Evolutionary conservation across 2,797 vertebrate genomes (phyloP), one percentile per base, ranked within the genome.

Genomic region (Tapera naevia): DNA sequence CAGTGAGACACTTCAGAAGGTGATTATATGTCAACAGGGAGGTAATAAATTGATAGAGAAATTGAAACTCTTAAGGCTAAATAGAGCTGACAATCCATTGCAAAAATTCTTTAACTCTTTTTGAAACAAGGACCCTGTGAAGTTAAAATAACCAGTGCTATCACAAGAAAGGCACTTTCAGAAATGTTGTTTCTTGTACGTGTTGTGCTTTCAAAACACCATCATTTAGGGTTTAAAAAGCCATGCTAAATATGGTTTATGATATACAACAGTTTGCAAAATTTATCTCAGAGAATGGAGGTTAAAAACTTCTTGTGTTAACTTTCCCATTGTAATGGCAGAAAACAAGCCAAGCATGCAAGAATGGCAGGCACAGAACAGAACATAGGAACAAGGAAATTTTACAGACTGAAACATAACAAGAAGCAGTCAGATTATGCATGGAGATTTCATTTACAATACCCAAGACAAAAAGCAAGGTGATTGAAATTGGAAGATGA

Each of bases 31-130:
- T 41, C 57, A 94, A 54, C 45, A 89, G 24, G 51, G 19, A 90
- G 33, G 28, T 50, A 85, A 87, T 71, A 69, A 45, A 93, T 67
- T 60, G 57, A 57, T 60, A 88, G 53, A 74, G 53, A 80, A 87
- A 82, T 9, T 61, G 39, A 76, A 95, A 64, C n/a, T 62, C 46
- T 80, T 57, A 78, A 67, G 21, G 28, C 33, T 72, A 87, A 87
- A 86, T 24, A 87, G 35, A 84, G 17, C 30, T 64, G 62, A 88
- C 11, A 80, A 73, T 10, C 18, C 46, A 41, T 17, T 90, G 71
- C 14, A 91, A 90, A 80, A 86, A 71, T 50, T 88, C 28, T 80
- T 94, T 80, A 89, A 83, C 41, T 75, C 17, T 39, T 91, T 86
- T 61, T 69, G 65, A 88, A 91, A 78, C 10, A 32, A 5, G 21